Evolutionary conservation across 2,888 invertebrate species (phyloP).

Genomic region (Glomeris marginata): DNA sequence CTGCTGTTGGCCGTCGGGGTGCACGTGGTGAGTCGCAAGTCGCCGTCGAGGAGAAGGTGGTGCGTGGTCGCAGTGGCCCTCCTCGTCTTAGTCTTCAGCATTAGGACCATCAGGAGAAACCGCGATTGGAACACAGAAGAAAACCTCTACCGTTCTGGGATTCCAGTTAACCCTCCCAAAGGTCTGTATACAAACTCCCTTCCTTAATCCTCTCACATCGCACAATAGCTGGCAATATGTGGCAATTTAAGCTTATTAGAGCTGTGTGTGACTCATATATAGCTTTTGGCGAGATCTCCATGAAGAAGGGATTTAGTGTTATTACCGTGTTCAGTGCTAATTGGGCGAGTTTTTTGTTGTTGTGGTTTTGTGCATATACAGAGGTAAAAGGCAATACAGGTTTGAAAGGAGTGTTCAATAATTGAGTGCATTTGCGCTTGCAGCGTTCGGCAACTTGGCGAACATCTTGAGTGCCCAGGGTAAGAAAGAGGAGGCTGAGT

Average conservation of each 20-base stretch:
- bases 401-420: too few species aligned
- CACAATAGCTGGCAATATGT: too few species aligned
- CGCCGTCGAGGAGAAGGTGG: slow-evolving; percentile 24
- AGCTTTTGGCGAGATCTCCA: too few species aligned
- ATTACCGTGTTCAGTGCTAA: too few species aligned
- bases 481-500: slow-evolving; percentile 71
- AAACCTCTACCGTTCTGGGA: slow-evolving; percentile 75
- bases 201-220: too few species aligned
- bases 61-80: slow-evolving; percentile 45
- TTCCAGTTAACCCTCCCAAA: slow-evolving; percentile 93
- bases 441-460: slow-evolving; percentile 93
- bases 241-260: too few species aligned
- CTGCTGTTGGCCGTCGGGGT: slow-evolving; percentile 65
- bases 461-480: slow-evolving; percentile 85
- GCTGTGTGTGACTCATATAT: too few species aligned
- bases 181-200: too few species aligned
- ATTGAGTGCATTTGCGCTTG: not conserved
- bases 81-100: slow-evolving; percentile 26
- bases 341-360: too few species aligned
- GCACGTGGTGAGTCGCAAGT: slow-evolving; percentile 19
- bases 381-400: too few species aligned
- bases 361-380: too few species aligned
- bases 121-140: slow-evolving; percentile 88
- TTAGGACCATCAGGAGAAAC: slow-evolving; percentile 66
- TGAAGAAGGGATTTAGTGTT: too few species aligned